These are phyloP conservation scores for Papilio helenus DNA, from an alignment of 1,140 invertebrate species.

Conservation along the genomic window DNA sequence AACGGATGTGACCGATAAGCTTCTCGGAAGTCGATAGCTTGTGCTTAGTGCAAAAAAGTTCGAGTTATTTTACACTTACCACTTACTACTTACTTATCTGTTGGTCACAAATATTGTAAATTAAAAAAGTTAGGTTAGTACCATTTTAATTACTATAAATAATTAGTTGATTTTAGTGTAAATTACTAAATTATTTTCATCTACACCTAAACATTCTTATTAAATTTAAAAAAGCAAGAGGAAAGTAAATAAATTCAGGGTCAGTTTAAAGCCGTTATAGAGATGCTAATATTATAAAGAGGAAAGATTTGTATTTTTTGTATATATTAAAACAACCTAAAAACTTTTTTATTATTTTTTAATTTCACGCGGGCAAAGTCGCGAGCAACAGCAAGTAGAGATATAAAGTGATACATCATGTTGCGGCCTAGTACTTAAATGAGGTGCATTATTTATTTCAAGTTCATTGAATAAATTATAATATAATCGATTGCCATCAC, in stretches of 20 bases:
- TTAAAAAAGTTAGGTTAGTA: no score
- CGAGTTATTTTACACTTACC: not conserved
- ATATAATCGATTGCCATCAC: conserved; percentile 72
- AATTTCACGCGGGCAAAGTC: no score
- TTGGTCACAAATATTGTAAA: no score
- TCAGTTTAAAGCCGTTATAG: conserved; percentile 26
- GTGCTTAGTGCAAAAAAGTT: not conserved
- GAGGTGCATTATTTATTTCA: conserved; percentile 39
- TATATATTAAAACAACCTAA: no score
- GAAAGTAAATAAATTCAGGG: not conserved
- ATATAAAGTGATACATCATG: conserved; percentile 40
- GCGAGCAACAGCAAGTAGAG: no score
- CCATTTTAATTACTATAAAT: not conserved
- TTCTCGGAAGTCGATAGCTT: not conserved
- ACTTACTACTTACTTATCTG: no score
- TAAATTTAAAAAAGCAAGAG: not conserved
- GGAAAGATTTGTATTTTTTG: no score
- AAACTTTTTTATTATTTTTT: no score
- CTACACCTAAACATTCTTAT: not conserved
- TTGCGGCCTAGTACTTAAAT: conserved; percentile 33
- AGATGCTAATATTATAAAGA: no score
- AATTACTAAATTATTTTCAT: not conserved
- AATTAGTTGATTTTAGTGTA: no score
- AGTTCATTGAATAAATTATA: conserved; percentile 76
- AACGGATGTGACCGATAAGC: conserved; percentile 14